Evolutionary conservation across 2,888 invertebrate species (phyloP).

Genomic region (Torymus aiolomorphi): DNA sequence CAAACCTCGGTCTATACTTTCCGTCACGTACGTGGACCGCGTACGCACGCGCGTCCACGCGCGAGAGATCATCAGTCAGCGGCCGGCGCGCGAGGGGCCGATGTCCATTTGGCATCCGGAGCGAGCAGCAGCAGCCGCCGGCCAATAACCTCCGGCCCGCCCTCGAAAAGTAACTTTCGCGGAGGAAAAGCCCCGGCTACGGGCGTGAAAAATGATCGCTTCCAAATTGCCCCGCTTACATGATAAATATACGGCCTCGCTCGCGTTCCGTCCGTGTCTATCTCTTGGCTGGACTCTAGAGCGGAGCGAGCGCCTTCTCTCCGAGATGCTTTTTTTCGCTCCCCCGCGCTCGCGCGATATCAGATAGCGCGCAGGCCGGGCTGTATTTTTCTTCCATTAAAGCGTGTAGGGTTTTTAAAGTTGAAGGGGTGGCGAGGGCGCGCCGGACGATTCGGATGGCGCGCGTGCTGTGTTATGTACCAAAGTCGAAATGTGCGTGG

Average conservation of each 20-base stretch:
- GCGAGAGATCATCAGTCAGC: conserved; percentile 72
- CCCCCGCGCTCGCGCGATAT: conserved; percentile 34
- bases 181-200: conserved; percentile 59
- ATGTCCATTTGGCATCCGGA: conserved; percentile 72
- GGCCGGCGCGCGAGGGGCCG: conserved; percentile 62
- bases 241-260: conserved; percentile 73
- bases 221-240: conserved; percentile 75
- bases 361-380: neutral
- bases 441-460: neutral
- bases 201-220: conserved; percentile 75
- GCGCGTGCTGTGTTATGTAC: too few relatives aligned
- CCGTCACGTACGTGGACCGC: neutral
- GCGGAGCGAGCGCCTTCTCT: neutral
- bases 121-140: conserved; percentile 63
- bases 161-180: conserved; percentile 22
- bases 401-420: conserved; percentile 4
- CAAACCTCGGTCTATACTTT: conserved; percentile 2
- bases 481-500: too few relatives aligned
- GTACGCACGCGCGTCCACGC: conserved; percentile 31
- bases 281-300: too few relatives aligned
- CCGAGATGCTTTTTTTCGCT: neutral
- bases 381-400: conserved; percentile 39
- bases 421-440: conserved; percentile 5
- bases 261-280: conserved; percentile 12
- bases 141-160: conserved; percentile 71